phyloP scores from a whole-genome alignment of 1,140 invertebrate species.

The Cyclargus thomasi region DNA sequence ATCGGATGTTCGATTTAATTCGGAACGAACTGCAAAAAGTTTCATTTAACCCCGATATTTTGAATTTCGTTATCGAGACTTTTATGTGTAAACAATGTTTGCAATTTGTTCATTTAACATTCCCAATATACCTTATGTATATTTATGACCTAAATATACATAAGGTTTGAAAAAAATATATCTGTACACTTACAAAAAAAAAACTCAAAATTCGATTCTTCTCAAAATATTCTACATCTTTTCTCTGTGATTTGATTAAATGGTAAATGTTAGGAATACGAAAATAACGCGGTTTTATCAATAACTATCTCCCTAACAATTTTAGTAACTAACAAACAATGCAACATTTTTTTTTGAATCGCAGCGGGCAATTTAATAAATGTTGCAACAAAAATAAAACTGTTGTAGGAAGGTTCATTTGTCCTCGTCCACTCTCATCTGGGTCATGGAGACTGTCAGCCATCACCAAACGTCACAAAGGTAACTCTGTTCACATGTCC shows the following conservation, averaged over 20 bases:
- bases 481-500: neutral
- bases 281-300: too few species aligned
- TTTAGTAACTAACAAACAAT: too few species aligned
- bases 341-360: too few species aligned
- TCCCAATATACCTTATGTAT: neutral
- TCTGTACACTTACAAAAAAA: too few species aligned
- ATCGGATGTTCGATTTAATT: slow-evolving; percentile 2
- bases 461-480: neutral
- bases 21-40: neutral
- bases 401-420: neutral
- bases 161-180: too few species aligned
- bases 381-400: neutral
- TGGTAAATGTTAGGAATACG: too few species aligned
- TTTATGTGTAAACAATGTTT: slow-evolving; percentile 1
- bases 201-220: too few species aligned
- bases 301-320: too few species aligned
- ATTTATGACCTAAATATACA: too few species aligned
- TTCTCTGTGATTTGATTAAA: too few species aligned
- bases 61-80: neutral
- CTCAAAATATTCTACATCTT: too few species aligned
- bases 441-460: neutral
- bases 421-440: neutral
- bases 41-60: neutral
- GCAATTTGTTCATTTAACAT: neutral
- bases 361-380: neutral